Conservation (phyloP, 1,140 invertebrate genomes). For the Papilio polyxenes region DNA sequence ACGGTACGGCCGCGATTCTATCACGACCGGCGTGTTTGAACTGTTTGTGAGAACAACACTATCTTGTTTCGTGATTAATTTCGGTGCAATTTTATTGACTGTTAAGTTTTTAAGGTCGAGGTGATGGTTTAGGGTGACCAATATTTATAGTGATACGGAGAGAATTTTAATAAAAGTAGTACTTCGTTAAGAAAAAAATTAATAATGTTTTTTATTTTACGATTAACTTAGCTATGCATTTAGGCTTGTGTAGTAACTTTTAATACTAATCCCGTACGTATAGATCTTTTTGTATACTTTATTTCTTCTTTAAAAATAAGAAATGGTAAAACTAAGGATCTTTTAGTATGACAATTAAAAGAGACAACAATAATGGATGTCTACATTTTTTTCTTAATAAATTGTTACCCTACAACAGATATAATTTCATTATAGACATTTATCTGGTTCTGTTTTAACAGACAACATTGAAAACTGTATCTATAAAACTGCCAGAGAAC, state of each 20-base stretch:
- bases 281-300: too few species aligned
- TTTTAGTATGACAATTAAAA: too few species aligned
- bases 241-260: too few species aligned
- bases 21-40: slow-evolving; percentile 35
- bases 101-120: neutral
- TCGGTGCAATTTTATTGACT: neutral
- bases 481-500: neutral
- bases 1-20: slow-evolving; percentile 30
- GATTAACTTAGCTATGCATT: too few species aligned
- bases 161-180: too few species aligned
- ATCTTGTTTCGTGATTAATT: slow-evolving; percentile 30
- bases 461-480: neutral
- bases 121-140: neutral
- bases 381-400: neutral
- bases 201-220: too few species aligned
- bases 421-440: slow-evolving; percentile 14
- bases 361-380: neutral
- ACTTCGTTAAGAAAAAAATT: too few species aligned
- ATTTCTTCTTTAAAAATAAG: too few species aligned
- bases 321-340: neutral
- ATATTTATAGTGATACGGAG: too few species aligned
- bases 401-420: slow-evolving; percentile 24
- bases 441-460: slow-evolving; percentile 4
- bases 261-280: too few species aligned
- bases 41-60: slow-evolving; percentile 31